These are phyloP conservation scores for Scomber colias DNA, from an alignment of 2,113 vertebrate genomes.

Conservation along the genomic window DNA sequence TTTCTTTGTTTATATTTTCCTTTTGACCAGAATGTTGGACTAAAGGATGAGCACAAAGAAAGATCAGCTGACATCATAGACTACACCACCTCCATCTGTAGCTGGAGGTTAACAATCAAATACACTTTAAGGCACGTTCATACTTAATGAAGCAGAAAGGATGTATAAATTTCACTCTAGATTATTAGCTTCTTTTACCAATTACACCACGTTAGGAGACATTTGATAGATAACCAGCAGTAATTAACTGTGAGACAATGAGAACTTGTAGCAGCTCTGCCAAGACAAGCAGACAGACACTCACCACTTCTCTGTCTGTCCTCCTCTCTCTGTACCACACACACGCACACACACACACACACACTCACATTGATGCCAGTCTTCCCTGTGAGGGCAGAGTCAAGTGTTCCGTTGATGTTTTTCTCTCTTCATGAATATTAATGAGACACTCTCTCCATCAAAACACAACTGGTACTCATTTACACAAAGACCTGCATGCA, in stretches of 20 bases:
- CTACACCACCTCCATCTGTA: too few species aligned
- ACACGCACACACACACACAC: constrained; percentile 42
- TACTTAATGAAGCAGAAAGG: too few species aligned
- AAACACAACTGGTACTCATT: constrained; percentile 69
- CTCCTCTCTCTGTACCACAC: constrained; percentile 1
- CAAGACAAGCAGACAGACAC: constrained; percentile 6
- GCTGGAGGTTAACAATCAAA: too few species aligned
- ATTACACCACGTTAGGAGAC: background rate
- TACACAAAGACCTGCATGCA: constrained; percentile 38
- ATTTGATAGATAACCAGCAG: background rate
- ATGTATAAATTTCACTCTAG: background rate
- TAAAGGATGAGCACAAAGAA: too few species aligned
- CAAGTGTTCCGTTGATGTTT: constrained; percentile 75
- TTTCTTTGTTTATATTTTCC: too few species aligned
- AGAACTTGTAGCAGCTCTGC: background rate
- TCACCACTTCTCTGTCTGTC: constrained; percentile 14
- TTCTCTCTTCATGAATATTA: constrained; percentile 74
- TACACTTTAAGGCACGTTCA: too few species aligned
- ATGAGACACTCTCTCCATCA: constrained; percentile 70
- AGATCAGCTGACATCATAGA: too few species aligned
- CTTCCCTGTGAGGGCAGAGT: constrained; percentile 68
- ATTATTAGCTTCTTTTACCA: background rate
- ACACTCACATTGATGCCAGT: constrained; percentile 5
- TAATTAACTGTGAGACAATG: background rate
- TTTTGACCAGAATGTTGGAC: too few species aligned